Evolutionary conservation across 2,888 invertebrate species (phyloP).

Genomic region (Chymomyza caudatula): DNA sequence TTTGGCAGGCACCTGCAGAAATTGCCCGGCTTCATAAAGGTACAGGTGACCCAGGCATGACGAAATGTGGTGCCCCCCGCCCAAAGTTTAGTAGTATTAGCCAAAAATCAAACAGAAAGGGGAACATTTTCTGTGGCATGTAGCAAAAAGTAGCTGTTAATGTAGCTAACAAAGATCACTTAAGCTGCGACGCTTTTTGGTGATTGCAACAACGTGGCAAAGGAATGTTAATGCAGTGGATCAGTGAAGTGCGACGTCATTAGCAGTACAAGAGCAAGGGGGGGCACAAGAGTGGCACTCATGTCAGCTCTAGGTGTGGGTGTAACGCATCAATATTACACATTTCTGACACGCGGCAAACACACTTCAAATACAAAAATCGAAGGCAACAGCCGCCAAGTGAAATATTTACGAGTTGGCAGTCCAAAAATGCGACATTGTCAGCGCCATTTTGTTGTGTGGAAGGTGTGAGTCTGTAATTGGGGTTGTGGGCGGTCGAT

Average conservation of each 20-base stretch:
- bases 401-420: not conserved
- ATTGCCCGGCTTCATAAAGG: not conserved
- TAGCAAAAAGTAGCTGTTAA: constrained; percentile 41
- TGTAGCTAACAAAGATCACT: constrained; percentile 46
- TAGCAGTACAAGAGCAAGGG: not conserved
- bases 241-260: not conserved
- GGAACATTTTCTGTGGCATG: constrained; percentile 19
- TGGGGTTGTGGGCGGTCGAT: not conserved
- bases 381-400: constrained; percentile 36
- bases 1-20: not conserved
- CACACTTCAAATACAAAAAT: constrained; percentile 41
- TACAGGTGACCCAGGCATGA: not conserved
- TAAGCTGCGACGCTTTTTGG: constrained; percentile 45
- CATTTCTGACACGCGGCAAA: constrained; percentile 38
- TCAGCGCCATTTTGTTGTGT: not conserved
- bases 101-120: not conserved
- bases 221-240: constrained; percentile 63
- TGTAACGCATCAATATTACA: constrained; percentile 67
- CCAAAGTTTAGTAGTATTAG: no score
- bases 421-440: not conserved
- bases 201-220: constrained; percentile 41
- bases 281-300: constrained; percentile 40
- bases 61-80: not conserved
- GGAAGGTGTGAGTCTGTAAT: not conserved
- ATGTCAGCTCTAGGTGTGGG: constrained; percentile 3